phyloP scores from a whole-genome alignment of 2,797 vertebrate genomes.

The Phrynocephalus guinanensis region DNA sequence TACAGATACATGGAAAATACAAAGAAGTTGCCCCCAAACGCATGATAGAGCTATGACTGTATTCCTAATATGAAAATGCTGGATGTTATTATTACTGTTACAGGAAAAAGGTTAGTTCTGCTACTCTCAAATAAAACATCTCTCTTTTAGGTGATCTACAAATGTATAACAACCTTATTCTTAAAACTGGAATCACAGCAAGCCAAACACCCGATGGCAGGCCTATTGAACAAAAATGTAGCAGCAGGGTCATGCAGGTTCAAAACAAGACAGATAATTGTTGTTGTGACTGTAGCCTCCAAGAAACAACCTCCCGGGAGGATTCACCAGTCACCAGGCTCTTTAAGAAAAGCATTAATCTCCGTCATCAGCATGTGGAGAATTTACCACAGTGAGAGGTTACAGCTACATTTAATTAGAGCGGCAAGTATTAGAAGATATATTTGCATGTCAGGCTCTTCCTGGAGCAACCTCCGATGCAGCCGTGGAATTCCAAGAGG shows the following conservation, averaged over 20 bases:
- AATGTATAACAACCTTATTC: not conserved
- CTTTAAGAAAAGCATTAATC: conserved; percentile 19
- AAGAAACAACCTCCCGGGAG: conserved; percentile 8
- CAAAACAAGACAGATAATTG: not conserved
- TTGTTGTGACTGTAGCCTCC: not conserved
- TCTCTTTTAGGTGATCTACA: not conserved
- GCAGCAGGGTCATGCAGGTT: not conserved
- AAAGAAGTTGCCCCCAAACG: too few relatives aligned
- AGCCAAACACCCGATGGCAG: not conserved
- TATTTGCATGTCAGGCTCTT: conserved; percentile 8
- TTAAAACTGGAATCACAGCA: not conserved
- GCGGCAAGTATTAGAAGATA: conserved; percentile 27
- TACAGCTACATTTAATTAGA: conserved; percentile 37
- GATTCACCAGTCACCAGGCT: not conserved
- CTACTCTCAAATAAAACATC: not conserved
- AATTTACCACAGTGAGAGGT: conserved; percentile 36
- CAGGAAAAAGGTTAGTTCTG: not conserved
- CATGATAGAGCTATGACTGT: too few relatives aligned
- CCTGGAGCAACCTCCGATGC: conserved; percentile 22
- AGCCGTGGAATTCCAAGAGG: conserved; percentile 27
- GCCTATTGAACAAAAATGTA: not conserved
- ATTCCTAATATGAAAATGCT: too few relatives aligned
- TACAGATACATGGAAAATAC: too few relatives aligned
- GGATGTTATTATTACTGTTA: too few relatives aligned
- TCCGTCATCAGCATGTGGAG: not conserved